Percentiles rank a stretch among this genome's conserved stretches.
Evolutionary conservation across 2,888 invertebrate species (phyloP).

Genomic region (Polydrusus tereticollis): DNA sequence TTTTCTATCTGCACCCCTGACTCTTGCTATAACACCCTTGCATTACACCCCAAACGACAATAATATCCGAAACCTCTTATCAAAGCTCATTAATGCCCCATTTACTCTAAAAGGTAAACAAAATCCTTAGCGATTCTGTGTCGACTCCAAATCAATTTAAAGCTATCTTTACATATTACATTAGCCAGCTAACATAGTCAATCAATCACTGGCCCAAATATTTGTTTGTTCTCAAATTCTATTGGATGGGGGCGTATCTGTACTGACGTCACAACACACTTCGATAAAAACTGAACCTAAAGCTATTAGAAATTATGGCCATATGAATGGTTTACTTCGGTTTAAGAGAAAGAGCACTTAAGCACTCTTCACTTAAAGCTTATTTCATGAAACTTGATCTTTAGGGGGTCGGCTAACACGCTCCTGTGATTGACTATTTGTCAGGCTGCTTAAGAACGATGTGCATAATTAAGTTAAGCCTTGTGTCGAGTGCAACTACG

Average conservation of each 20-base stretch:
- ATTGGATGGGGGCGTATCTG: slow-evolving; percentile 59
- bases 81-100: slow-evolving; percentile 25
- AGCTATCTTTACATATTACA: slow-evolving; percentile 45
- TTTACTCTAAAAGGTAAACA: slow-evolving; percentile 26
- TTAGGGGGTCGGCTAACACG: slow-evolving; percentile 30
- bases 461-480: slow-evolving; percentile 58
- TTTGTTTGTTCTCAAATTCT: slow-evolving; percentile 58
- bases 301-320: slow-evolving; percentile 49
- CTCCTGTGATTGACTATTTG: slow-evolving; percentile 48
- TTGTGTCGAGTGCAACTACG: slow-evolving; percentile 51
- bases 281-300: slow-evolving; percentile 51
- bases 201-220: slow-evolving; percentile 59
- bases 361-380: slow-evolving; percentile 26
- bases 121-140: slow-evolving; percentile 6
- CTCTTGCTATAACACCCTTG: not conserved
- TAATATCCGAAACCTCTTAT: slow-evolving; percentile 15
- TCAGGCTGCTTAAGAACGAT: slow-evolving; percentile 50
- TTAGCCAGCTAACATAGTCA: slow-evolving; percentile 52
- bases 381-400: slow-evolving; percentile 13
- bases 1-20: not conserved
- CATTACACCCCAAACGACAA: slow-evolving; percentile 4
- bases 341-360: slow-evolving; percentile 36
- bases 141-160: slow-evolving; percentile 34
- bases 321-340: slow-evolving; percentile 12
- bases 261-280: slow-evolving; percentile 57